Evolutionary conservation across 2,113 vertebrate species (phyloP).

Genomic region (Dromaius novaehollandiae): DNA sequence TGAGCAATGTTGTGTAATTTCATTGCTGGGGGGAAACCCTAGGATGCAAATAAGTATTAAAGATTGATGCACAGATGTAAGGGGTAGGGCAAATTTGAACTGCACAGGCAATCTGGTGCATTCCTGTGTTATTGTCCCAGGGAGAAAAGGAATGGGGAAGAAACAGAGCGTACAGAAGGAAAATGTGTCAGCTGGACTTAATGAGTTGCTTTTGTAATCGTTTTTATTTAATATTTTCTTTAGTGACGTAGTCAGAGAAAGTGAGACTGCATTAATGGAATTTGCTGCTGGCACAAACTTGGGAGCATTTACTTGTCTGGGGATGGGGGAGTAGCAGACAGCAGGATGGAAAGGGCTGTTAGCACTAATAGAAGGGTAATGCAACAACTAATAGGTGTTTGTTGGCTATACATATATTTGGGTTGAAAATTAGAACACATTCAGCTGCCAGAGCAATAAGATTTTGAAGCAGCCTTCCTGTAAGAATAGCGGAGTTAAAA

Average conservation of each 20-base stretch:
- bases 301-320: background rate
- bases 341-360: background rate
- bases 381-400: background rate
- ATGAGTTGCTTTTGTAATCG: background rate
- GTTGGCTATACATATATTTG: background rate
- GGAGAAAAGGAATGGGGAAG: background rate
- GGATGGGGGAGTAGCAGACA: background rate
- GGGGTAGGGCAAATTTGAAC: background rate
- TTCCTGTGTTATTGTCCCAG: background rate
- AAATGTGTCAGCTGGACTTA: rapidly evolving
- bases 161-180: background rate
- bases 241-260: background rate
- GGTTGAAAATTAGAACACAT: background rate
- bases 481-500: background rate
- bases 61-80: background rate
- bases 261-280: background rate
- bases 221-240: background rate
- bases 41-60: background rate
- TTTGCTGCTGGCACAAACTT: background rate
- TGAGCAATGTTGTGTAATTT: background rate
- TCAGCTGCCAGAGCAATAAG: background rate
- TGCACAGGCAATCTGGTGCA: background rate
- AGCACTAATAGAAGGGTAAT: background rate
- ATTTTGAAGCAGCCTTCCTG: background rate
- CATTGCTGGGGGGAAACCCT: background rate